These are phyloP conservation scores for Encarsia formosa DNA, from an alignment of 2,888 invertebrate species.

Conservation along the genomic window DNA sequence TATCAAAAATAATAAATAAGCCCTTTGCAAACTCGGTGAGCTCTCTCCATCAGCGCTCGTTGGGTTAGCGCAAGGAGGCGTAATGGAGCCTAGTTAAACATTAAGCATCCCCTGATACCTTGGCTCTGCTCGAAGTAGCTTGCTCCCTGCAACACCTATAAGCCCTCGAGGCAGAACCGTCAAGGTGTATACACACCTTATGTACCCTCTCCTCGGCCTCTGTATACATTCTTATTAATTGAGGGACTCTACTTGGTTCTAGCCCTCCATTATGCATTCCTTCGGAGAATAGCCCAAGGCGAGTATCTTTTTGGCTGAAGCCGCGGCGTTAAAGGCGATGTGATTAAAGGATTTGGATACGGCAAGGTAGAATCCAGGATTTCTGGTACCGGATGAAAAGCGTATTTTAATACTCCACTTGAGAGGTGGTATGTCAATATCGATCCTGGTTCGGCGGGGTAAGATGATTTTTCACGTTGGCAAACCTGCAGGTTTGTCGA, in stretches of 20 bases:
- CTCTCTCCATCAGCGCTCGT: too few relatives aligned
- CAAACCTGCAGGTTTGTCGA: too few relatives aligned
- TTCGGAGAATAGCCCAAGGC: conserved; percentile 11
- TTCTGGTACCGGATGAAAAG: too few relatives aligned
- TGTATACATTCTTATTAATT: conserved; percentile 51
- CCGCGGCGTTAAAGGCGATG: too few relatives aligned
- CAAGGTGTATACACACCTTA: conserved; percentile 37
- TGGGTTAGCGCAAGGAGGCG: conserved; percentile 36
- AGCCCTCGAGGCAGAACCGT: conserved; percentile 36
- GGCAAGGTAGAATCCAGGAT: too few relatives aligned
- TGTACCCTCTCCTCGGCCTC: conserved; percentile 33
- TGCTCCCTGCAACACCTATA: background rate
- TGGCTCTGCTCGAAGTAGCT: conserved; percentile 11
- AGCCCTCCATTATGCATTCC: conserved; percentile 42
- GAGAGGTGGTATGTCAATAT: too few relatives aligned
- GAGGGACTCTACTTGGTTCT: conserved; percentile 42
- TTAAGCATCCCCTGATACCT: conserved; percentile 48
- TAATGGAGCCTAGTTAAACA: conserved; percentile 51
- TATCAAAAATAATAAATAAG: too few relatives aligned
- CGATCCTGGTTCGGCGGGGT: too few relatives aligned
- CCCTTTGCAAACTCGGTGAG: too few relatives aligned
- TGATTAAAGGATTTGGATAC: too few relatives aligned
- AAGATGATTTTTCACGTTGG: too few relatives aligned
- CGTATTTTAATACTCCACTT: too few relatives aligned
- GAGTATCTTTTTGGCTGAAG: background rate